phyloP scores from a whole-genome alignment of 1,140 invertebrate species.

The Dermatophagoides farinae region DNA sequence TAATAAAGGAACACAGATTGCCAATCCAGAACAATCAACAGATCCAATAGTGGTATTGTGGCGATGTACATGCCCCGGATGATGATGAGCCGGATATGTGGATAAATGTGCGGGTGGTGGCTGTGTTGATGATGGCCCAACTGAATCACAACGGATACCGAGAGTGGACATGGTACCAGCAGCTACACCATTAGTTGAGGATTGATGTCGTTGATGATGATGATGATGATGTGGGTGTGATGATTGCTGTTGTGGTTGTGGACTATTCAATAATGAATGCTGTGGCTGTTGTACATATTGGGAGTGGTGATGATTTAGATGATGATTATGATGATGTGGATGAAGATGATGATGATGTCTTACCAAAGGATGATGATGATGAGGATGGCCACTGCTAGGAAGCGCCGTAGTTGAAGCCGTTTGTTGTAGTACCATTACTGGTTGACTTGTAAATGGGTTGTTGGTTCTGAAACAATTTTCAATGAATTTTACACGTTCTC shows the following conservation, averaged over 20 bases:
- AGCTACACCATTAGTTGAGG: not conserved
- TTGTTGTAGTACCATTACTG: not conserved
- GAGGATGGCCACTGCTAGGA: not conserved
- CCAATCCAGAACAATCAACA: too few species aligned
- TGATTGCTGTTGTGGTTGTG: not conserved
- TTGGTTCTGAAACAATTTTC: too few species aligned
- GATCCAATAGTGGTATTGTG: too few species aligned
- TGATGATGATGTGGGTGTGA: not conserved
- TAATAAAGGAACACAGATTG: too few species aligned
- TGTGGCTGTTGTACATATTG: not conserved
- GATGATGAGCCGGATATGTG: not conserved
- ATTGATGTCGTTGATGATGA: not conserved
- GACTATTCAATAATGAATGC: not conserved
- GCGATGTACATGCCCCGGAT: too few species aligned
- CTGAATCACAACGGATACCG: not conserved
- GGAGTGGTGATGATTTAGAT: not conserved
- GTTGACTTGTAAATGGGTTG: too few species aligned
- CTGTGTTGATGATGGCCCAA: not conserved
- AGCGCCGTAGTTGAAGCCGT: not conserved
- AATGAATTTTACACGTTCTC: too few species aligned
- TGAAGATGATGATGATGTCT: not conserved
- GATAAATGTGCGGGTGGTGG: not conserved
- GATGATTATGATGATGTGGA: not conserved
- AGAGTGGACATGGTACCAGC: not conserved
- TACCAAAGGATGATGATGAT: not conserved